These are phyloP conservation scores for Sphenodon punctatus DNA, from an alignment of 2,797 vertebrate species.

Conservation along the genomic window DNA sequence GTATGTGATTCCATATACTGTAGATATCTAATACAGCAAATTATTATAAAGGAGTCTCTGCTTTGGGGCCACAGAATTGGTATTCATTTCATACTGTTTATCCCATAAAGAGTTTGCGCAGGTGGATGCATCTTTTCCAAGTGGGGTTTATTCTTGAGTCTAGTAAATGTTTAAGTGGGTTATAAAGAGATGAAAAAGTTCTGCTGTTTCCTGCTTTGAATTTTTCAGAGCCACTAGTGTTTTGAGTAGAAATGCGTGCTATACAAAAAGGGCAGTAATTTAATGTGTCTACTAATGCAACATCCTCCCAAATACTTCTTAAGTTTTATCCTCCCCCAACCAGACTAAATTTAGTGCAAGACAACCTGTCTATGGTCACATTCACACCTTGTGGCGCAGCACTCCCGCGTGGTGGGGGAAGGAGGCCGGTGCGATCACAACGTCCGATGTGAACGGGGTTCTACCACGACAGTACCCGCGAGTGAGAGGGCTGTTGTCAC, in stretches of 20 bases:
- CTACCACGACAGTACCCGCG: too few relatives aligned
- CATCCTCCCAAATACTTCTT: slow-evolving; percentile 4
- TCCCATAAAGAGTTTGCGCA: slow-evolving; percentile 7
- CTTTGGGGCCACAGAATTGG: not conserved
- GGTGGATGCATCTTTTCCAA: not conserved
- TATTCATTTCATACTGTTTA: not conserved
- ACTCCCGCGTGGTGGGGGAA: too few relatives aligned
- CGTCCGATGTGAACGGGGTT: too few relatives aligned
- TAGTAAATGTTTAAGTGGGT: not conserved
- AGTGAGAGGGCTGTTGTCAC: too few relatives aligned
- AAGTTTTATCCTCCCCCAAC: slow-evolving; percentile 32
- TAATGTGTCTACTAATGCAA: slow-evolving; percentile 19
- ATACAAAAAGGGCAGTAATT: not conserved
- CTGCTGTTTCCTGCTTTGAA: not conserved
- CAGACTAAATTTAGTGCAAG: not conserved
- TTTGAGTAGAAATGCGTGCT: slow-evolving; percentile 34
- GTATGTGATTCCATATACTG: too few relatives aligned
- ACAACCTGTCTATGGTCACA: too few relatives aligned
- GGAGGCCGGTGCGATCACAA: too few relatives aligned
- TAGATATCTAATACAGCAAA: slow-evolving; percentile 12
- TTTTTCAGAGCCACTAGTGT: not conserved
- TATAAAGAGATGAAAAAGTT: not conserved
- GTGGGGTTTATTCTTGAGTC: not conserved
- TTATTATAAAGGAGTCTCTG: not conserved
- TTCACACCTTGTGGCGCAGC: too few relatives aligned